Evolutionary conservation across 2,797 vertebrate genomes (phyloP).

Genomic region (Sarcoramphus papa): DNA sequence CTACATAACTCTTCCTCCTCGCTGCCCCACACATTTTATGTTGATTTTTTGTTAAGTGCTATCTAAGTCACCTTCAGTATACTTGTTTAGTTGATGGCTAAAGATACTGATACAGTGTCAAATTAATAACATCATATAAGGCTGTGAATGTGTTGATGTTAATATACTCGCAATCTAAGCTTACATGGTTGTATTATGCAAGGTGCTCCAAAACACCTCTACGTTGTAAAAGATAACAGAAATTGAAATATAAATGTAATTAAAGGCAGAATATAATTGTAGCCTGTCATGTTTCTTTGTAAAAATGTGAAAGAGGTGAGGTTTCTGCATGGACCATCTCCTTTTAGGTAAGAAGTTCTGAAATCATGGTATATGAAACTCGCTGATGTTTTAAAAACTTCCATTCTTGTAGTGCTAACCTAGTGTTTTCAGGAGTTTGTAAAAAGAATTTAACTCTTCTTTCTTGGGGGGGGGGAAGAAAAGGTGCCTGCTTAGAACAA

Average conservation of each 20-base stretch:
- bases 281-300: not conserved
- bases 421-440: not conserved
- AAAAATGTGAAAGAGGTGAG: not conserved
- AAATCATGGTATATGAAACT: not conserved
- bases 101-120: not conserved
- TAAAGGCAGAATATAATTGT: not conserved
- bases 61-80: fast-evolving
- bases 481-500: not conserved
- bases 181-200: not conserved
- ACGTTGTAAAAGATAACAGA: not conserved
- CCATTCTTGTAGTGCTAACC: not conserved
- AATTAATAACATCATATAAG: not conserved
- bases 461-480: not conserved
- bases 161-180: not conserved
- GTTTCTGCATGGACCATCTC: not conserved
- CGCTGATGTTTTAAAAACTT: not conserved
- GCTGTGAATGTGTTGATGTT: not conserved
- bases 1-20: not conserved
- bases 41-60: not conserved
- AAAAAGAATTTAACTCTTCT: not conserved
- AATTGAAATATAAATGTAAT: not conserved
- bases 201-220: not conserved
- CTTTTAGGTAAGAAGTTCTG: not conserved
- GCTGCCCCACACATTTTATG: not conserved
- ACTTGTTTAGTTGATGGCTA: not conserved